A percentile compares a stretch with the other conserved stretches of the same genome.
phyloP scores from a whole-genome alignment of 2,797 vertebrate genomes.

The Phataginus tricuspis region DNA sequence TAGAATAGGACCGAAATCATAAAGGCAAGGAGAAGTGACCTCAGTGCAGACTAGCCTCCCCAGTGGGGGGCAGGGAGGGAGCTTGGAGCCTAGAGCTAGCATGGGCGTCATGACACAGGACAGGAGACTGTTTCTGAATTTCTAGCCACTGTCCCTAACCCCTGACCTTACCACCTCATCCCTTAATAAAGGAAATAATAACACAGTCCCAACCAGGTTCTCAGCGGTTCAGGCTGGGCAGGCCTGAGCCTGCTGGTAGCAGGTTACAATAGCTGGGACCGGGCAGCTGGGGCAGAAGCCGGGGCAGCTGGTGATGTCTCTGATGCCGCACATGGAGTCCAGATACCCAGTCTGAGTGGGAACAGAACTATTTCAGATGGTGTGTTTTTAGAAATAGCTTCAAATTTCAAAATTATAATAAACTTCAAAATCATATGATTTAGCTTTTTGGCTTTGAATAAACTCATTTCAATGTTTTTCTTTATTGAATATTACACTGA shows the following conservation, averaged over 20 bases:
- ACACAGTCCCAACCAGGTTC: neutral
- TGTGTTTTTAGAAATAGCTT: neutral
- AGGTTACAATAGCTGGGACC: accelerated
- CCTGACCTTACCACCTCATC: neutral
- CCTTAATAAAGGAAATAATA: neutral
- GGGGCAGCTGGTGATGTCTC: neutral
- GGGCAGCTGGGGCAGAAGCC: neutral
- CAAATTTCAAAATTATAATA: conserved; percentile 21
- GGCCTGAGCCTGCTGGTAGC: neutral
- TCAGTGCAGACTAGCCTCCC: neutral
- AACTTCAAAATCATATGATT: neutral
- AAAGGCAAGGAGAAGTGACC: neutral
- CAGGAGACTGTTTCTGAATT: neutral
- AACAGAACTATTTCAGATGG: neutral
- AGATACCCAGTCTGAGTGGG: neutral
- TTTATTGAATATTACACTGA: neutral
- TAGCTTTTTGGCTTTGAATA: neutral
- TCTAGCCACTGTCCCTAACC: neutral
- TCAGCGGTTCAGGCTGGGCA: neutral
- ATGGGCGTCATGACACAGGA: neutral
- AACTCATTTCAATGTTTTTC: neutral
- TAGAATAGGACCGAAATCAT: neutral
- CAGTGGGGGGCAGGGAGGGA: neutral
- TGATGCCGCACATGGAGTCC: too few species aligned
- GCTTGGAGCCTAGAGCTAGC: neutral